Evolutionary conservation across 2,113 vertebrate genomes (phyloP).

Genomic region (Notechis scutatus): DNA sequence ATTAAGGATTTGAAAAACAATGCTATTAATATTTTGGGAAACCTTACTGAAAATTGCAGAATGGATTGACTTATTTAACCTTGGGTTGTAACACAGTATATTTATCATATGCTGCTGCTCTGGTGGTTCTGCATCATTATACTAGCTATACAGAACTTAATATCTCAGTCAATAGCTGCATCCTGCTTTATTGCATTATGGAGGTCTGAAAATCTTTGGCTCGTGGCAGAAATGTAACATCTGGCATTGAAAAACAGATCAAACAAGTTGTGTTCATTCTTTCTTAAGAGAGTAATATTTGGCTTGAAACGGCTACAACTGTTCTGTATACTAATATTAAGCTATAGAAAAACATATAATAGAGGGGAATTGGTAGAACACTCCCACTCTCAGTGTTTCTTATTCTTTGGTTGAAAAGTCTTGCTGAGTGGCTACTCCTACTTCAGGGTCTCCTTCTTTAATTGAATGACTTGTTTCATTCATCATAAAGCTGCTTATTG

Average conservation of each 20-base stretch:
- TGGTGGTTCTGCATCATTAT: not conserved
- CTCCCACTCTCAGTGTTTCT: slow-evolving; percentile 1
- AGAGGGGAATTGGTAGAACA: not conserved
- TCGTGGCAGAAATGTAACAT: not conserved
- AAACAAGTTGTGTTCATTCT: not conserved
- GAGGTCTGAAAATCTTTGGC: not conserved
- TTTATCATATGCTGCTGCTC: not conserved
- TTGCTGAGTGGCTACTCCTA: slow-evolving; percentile 48
- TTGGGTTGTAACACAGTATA: not conserved
- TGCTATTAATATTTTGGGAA: not conserved
- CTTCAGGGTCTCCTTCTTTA: slow-evolving; percentile 28
- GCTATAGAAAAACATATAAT: not conserved
- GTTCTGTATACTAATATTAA: slow-evolving; percentile 2
- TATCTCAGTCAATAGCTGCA: not conserved
- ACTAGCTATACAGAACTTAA: not conserved
- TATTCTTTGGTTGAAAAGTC: slow-evolving; percentile 48
- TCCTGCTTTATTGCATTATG: not conserved
- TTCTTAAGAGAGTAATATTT: slow-evolving; percentile 9
- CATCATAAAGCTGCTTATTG: slow-evolving; percentile 36
- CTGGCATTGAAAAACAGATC: not conserved
- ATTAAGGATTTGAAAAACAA: not conserved
- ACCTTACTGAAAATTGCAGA: not conserved
- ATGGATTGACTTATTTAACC: not conserved
- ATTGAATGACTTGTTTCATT: slow-evolving; percentile 43
- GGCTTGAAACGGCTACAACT: slow-evolving; percentile 7